A percentile compares a stretch with the other conserved stretches of the same genome.
phyloP scores from a whole-genome alignment of 2,113 vertebrate genomes.

The Nothobranchius kuhntae region DNA sequence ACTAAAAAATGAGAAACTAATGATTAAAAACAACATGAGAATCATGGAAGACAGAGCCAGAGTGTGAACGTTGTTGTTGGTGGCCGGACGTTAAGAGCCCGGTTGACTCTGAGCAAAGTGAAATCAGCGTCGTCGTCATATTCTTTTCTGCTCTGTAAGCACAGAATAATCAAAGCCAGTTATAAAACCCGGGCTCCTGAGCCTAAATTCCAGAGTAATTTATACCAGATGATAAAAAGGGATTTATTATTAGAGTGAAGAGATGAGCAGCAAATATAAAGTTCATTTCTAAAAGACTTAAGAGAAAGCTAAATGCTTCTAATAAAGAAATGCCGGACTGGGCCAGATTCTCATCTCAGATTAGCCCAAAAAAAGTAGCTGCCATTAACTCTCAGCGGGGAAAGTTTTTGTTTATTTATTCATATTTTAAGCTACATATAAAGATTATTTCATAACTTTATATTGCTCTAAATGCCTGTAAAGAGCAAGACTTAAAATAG shows the following conservation, averaged over 20 bases:
- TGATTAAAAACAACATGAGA: too few relatives aligned
- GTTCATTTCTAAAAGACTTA: background rate
- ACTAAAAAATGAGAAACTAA: too few relatives aligned
- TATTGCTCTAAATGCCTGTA: too few relatives aligned
- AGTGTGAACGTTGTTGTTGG: background rate
- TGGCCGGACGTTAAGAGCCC: slow-evolving; percentile 1
- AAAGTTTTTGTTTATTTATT: too few relatives aligned
- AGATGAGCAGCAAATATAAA: background rate
- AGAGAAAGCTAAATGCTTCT: background rate
- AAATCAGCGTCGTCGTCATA: slow-evolving; percentile 6
- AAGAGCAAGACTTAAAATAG: too few relatives aligned
- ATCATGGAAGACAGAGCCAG: background rate
- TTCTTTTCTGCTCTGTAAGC: slow-evolving; percentile 12
- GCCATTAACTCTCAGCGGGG: too few relatives aligned
- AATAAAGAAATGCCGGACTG: too few relatives aligned
- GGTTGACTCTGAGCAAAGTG: background rate
- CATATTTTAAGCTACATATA: too few relatives aligned
- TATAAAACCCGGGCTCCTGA: background rate
- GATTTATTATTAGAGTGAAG: background rate
- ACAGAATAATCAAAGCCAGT: slow-evolving; percentile 7
- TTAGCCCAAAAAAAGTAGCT: too few relatives aligned
- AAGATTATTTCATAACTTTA: too few relatives aligned
- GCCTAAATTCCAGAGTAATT: background rate
- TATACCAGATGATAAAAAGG: background rate
- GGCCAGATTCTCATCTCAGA: too few relatives aligned